A percentile compares a stretch with the other conserved stretches of the same genome.
phyloP scores from a whole-genome alignment of 2,888 invertebrate species.

The Dicroscelio sp. region DNA sequence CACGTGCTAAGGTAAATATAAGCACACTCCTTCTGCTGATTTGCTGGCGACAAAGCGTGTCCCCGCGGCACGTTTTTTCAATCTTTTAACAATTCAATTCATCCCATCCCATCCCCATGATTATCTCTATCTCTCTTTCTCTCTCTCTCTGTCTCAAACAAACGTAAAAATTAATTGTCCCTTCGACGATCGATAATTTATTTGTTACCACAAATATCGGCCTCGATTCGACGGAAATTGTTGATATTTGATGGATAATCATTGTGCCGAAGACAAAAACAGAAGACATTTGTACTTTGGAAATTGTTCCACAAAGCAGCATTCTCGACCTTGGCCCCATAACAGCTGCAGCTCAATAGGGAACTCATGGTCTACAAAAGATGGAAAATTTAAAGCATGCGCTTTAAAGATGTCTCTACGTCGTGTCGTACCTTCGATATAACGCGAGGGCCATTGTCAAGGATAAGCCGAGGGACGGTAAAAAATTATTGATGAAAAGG shows the following conservation, averaged over 20 bases:
- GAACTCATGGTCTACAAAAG: conserved; percentile 80
- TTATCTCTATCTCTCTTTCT: too few relatives aligned
- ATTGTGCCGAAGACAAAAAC: background rate
- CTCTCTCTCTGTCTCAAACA: too few relatives aligned
- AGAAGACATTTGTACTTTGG: conserved; percentile 1
- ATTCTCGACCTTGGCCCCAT: conserved; percentile 86
- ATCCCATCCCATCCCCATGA: too few relatives aligned
- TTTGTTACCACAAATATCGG: too few relatives aligned
- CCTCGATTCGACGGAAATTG: too few relatives aligned
- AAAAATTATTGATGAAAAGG: conserved; percentile 51
- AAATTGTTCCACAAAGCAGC: conserved; percentile 63
- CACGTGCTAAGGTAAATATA: conserved; percentile 45
- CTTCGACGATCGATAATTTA: too few relatives aligned
- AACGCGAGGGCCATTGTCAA: conserved; percentile 71
- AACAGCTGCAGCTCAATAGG: conserved; percentile 80
- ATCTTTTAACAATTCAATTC: too few relatives aligned
- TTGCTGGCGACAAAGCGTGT: background rate
- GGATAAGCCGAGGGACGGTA: conserved; percentile 49
- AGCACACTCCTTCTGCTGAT: background rate
- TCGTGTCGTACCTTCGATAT: conserved; percentile 63
- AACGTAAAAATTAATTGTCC: too few relatives aligned
- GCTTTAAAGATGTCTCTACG: conserved; percentile 77
- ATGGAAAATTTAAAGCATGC: conserved; percentile 84
- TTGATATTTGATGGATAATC: too few relatives aligned
- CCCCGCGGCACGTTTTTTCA: too few relatives aligned